Evolutionary conservation across 2,797 vertebrate species (phyloP).

Genomic region (Myripristis jacobus): DNA sequence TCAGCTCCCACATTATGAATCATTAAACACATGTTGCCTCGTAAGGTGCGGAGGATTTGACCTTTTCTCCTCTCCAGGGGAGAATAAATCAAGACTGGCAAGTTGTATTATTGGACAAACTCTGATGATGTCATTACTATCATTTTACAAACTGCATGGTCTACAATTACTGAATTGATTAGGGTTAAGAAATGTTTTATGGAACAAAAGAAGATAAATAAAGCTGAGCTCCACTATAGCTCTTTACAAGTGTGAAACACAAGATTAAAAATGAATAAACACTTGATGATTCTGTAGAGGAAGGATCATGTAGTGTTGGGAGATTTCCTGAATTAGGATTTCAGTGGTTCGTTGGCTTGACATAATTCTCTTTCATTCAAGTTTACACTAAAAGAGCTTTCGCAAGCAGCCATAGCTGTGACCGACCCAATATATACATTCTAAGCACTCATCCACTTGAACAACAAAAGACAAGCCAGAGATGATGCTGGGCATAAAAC

Average conservation of each 20-base stretch:
- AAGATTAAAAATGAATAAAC: constrained; percentile 34
- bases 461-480: constrained; percentile 32
- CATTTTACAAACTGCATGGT: constrained; percentile 13
- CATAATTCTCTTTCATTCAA: constrained; percentile 40
- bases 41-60: constrained; percentile 26
- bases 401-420: constrained; percentile 20
- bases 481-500: constrained; percentile 38
- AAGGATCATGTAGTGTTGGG: constrained; percentile 14
- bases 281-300: constrained; percentile 29
- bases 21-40: constrained; percentile 38
- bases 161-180: constrained; percentile 18
- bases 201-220: background rate
- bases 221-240: constrained; percentile 10
- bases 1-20: constrained; percentile 48
- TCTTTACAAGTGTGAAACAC: constrained; percentile 5
- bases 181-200: constrained; percentile 12
- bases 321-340: constrained; percentile 14
- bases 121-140: constrained; percentile 2
- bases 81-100: constrained; percentile 11
- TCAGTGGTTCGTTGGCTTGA: constrained; percentile 22
- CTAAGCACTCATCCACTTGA: constrained; percentile 20
- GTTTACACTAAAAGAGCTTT: constrained; percentile 32
- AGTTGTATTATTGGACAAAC: constrained; percentile 18
- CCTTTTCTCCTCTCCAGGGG: constrained; percentile 40
- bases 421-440: constrained; percentile 28